Evolutionary conservation across 2,888 invertebrate genomes (phyloP).

Genomic region (Torymus aiolomorphi): DNA sequence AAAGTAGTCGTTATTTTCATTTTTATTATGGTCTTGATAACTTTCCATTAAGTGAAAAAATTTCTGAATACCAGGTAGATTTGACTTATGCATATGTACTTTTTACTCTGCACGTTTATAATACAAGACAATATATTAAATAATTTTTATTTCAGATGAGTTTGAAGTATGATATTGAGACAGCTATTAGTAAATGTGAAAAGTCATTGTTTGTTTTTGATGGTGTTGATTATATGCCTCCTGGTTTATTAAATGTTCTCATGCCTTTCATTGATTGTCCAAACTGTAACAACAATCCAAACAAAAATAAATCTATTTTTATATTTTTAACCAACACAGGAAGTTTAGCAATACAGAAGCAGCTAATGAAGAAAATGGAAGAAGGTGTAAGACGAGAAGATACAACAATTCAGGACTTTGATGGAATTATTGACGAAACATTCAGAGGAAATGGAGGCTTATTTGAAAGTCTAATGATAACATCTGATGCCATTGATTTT

Average conservation of each 20-base stretch:
- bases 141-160: slow-evolving; percentile 20
- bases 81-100: too few species aligned
- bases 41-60: slow-evolving; percentile 37
- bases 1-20: slow-evolving; percentile 38
- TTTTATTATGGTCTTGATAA: slow-evolving; percentile 45
- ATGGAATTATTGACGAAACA: slow-evolving; percentile 25
- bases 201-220: slow-evolving; percentile 49
- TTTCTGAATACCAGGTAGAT: slow-evolving; percentile 46
- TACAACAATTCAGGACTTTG: slow-evolving; percentile 44
- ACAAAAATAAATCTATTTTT: slow-evolving; percentile 45
- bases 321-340: slow-evolving; percentile 49
- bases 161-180: slow-evolving; percentile 31
- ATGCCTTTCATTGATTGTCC: slow-evolving; percentile 50
- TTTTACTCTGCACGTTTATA: too few species aligned
- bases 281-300: slow-evolving; percentile 16
- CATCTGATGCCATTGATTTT: slow-evolving; percentile 42
- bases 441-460: slow-evolving; percentile 28
- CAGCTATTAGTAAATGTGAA: slow-evolving; percentile 39
- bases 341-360: slow-evolving; percentile 25
- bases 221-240: slow-evolving; percentile 48
- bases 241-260: slow-evolving; percentile 30
- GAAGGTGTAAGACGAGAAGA: slow-evolving; percentile 30
- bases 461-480: slow-evolving; percentile 39
- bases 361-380: slow-evolving; percentile 14
- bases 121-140: not conserved